phyloP scores from a whole-genome alignment of 2,113 vertebrate genomes.

The Mugil cephalus region DNA sequence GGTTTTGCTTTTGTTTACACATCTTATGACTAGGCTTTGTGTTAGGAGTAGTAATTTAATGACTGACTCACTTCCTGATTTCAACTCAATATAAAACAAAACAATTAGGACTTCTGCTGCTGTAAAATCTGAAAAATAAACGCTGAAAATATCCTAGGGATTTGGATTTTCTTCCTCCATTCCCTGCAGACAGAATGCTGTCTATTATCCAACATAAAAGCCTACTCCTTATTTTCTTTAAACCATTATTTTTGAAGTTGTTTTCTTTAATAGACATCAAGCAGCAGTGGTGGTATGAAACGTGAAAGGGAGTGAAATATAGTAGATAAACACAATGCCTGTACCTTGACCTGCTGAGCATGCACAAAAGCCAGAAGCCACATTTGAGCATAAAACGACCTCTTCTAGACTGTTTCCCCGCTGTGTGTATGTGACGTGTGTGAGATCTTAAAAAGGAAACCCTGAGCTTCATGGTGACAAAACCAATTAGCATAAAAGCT shows the following conservation, averaged over 20 bases:
- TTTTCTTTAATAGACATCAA: background rate
- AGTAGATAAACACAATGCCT: background rate
- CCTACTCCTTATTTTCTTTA: background rate
- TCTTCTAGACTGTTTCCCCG: slow-evolving; percentile 41
- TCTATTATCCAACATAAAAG: background rate
- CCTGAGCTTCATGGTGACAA: slow-evolving; percentile 59
- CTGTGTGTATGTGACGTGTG: slow-evolving; percentile 51
- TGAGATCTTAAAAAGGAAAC: slow-evolving; percentile 61
- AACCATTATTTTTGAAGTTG: background rate
- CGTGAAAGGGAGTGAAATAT: slow-evolving; percentile 19
- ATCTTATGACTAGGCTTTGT: background rate
- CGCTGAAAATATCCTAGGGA: too few species aligned
- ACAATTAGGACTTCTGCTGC: too few species aligned
- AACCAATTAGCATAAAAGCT: slow-evolving; percentile 68
- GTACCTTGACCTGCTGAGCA: slow-evolving; percentile 30
- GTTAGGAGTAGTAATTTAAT: background rate
- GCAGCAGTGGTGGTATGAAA: slow-evolving; percentile 1
- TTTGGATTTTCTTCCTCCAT: too few species aligned
- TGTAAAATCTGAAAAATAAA: background rate
- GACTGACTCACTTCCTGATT: background rate
- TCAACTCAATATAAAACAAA: too few species aligned
- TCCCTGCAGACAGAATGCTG: background rate
- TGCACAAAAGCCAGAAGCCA: slow-evolving; percentile 32
- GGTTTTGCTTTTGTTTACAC: background rate
- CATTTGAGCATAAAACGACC: slow-evolving; percentile 46